Evolutionary conservation across 2,888 invertebrate species (phyloP), one percentile per base, ranked within the genome.

Genomic region (Phortica okadai): DNA sequence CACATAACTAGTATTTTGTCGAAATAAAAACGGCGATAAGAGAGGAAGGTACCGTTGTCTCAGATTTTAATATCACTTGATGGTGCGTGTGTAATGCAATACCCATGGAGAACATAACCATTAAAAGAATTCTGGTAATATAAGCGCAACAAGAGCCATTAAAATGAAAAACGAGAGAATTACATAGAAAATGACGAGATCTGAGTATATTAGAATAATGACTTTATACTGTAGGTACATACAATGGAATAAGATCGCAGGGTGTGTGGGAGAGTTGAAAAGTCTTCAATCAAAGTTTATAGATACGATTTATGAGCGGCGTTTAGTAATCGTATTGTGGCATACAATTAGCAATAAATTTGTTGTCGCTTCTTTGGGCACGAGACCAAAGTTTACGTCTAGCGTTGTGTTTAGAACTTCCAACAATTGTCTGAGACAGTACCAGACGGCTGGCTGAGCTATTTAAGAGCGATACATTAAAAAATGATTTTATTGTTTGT

Each of bases 311-410:
- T 84, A 83, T 82, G 77, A 76, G 74, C 74, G 73, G 74, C 85
- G 81, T 84, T 84, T 85, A 85, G 82, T 84, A 74, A 41, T 21
- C 67, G 75, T 44, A 44, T 59, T 77, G 45, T 76, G 83, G 78
- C 77, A 78, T 76, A 81, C 84, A 87, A 89, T 87, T 88, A 89
- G 82, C 89, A 82, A 87, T 87, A 88, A 88, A 87, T 87, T 33
- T 54, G 70, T 10, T 45, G 70, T 33, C 70, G 70, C 70, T 72
- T 10, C 11, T 8, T 45, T 6, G 70, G 54, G 42, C 21, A 21
- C 50, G 21, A 25, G 50, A 50, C 10, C 56, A 10, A 25, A 54
- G 56, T 62, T 73, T 50, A 45, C 54, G 41, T 70, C 67, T 25
- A 44, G 10, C 56, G 4, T 4, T 33, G 4, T 5, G 33, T 5